These are phyloP conservation scores for Odontocerum albicorne DNA, from an alignment of 2,888 invertebrate genomes.

Conservation along the genomic window DNA sequence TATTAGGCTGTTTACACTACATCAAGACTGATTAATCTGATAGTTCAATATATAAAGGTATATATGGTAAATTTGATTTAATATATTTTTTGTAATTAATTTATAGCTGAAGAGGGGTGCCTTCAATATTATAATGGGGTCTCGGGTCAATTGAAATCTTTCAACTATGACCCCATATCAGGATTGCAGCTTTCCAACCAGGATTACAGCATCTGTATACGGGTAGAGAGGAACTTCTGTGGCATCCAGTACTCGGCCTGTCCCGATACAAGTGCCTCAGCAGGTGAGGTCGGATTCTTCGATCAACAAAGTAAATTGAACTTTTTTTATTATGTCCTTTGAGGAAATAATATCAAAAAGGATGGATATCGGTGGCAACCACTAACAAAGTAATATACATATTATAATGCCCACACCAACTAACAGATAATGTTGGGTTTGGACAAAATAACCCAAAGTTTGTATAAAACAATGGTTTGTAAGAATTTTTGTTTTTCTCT, in stretches of 20 bases:
- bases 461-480: no score
- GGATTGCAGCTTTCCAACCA: constrained; percentile 85
- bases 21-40: no score
- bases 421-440: background rate
- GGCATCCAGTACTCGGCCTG: constrained; percentile 82
- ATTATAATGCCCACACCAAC: background rate
- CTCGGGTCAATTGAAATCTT: constrained; percentile 78
- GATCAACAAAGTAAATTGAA: constrained; percentile 29
- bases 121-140: constrained; percentile 81
- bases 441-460: background rate
- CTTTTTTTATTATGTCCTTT: background rate
- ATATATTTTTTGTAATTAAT: constrained; percentile 4
- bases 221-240: constrained; percentile 85
- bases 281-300: constrained; percentile 31
- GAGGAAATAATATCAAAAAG: constrained; percentile 3
- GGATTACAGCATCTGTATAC: constrained; percentile 84
- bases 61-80: no score
- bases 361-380: constrained; percentile 9
- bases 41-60: no score
- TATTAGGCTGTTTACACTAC: no score
- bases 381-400: constrained; percentile 8
- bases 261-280: constrained; percentile 60
- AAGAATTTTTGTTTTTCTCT: no score
- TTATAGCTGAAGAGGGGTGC: constrained; percentile 71
- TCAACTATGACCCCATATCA: constrained; percentile 76